These are phyloP conservation scores for Ursus arctos DNA, from an alignment of 2,113 vertebrate species.

Conservation along the genomic window DNA sequence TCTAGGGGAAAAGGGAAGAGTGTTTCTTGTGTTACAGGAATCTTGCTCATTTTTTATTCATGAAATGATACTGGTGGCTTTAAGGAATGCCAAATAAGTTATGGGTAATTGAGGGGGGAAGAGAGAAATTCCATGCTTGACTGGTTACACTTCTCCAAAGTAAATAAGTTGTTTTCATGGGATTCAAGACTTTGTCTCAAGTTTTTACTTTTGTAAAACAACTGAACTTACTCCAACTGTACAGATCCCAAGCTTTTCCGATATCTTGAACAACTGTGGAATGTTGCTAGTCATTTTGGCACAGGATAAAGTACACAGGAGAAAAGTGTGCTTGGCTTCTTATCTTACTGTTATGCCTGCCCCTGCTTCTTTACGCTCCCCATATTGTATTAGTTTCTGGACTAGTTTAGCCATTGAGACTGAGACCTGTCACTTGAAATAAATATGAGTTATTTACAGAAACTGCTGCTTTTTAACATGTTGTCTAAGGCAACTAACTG, in stretches of 20 bases:
- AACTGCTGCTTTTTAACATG: background rate
- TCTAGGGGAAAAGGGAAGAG: background rate
- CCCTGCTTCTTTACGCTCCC: background rate
- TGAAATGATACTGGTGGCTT: background rate
- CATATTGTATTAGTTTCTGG: background rate
- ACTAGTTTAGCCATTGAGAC: background rate
- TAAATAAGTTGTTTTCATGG: background rate
- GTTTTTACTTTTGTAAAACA: background rate
- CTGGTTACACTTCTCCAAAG: slow-evolving; percentile 8
- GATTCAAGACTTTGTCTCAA: background rate
- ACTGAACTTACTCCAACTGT: background rate
- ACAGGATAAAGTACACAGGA: background rate
- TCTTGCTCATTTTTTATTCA: slow-evolving; percentile 13
- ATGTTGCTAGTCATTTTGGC: background rate
- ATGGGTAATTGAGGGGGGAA: background rate
- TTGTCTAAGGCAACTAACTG: background rate
- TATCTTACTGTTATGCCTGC: background rate
- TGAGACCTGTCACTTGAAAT: slow-evolving; percentile 40
- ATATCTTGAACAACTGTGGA: background rate
- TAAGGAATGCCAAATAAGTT: background rate
- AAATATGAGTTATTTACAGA: background rate
- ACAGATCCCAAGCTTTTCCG: background rate
- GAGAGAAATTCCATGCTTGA: background rate
- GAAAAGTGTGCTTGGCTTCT: background rate
- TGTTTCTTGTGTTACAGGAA: background rate